A percentile compares a stretch with the other conserved stretches of the same genome.
Evolutionary conservation across 2,113 vertebrate genomes (phyloP).

Genomic region (Chiloscyllium plagiosum): DNA sequence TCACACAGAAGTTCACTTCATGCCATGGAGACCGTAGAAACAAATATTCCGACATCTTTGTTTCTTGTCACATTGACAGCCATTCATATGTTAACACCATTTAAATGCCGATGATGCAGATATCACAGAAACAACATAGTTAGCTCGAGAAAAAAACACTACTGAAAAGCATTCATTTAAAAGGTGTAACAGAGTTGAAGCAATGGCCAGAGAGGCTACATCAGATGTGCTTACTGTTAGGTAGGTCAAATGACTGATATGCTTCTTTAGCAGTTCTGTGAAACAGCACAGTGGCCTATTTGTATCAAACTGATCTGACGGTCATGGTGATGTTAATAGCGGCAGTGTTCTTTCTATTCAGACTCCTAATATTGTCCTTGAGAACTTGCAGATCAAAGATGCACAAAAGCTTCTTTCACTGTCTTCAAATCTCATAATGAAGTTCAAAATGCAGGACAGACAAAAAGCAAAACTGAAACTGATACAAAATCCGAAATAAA

Average conservation of each 20-base stretch:
- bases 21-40: conserved; percentile 29
- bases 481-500: neutral
- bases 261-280: conserved; percentile 48
- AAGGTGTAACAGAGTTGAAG: conserved; percentile 52
- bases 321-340: conserved; percentile 31
- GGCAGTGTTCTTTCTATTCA: conserved; percentile 26
- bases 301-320: conserved; percentile 41
- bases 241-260: conserved; percentile 59
- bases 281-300: conserved; percentile 51
- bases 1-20: conserved; percentile 31
- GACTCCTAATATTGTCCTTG: conserved; percentile 47
- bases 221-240: conserved; percentile 54
- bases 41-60: conserved; percentile 16
- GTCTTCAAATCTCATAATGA: conserved; percentile 5
- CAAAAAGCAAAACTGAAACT: neutral
- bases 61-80: conserved; percentile 25
- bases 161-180: conserved; percentile 52
- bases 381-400: conserved; percentile 45
- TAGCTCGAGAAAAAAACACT: conserved; percentile 42
- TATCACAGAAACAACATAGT: conserved; percentile 44
- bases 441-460: neutral
- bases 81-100: conserved; percentile 32
- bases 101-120: conserved; percentile 39
- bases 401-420: conserved; percentile 48
- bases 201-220: conserved; percentile 51